phyloP scores from a whole-genome alignment of 2,888 invertebrate species.

The Phorcus lineatus region DNA sequence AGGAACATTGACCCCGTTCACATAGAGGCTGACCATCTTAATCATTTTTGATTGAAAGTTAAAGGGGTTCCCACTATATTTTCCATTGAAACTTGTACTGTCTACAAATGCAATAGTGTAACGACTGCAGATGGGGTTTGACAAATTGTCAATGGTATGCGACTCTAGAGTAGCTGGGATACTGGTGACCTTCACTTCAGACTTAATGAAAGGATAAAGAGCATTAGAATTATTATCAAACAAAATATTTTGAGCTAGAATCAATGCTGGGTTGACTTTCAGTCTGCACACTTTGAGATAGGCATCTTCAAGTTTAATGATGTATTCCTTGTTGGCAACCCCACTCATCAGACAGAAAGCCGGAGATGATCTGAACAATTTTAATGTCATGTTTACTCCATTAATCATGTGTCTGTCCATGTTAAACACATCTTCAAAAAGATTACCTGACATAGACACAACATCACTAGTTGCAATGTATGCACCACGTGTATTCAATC shows the following conservation, averaged over 20 bases:
- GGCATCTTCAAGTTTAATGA: neutral
- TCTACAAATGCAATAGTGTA: slow-evolving; percentile 7
- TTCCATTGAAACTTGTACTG: slow-evolving; percentile 5
- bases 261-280: slow-evolving; percentile 19
- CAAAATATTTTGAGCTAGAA: slow-evolving; percentile 9
- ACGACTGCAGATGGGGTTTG: neutral
- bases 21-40: slow-evolving; percentile 1
- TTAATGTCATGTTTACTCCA: neutral
- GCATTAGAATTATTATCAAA: slow-evolving; percentile 9
- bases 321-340: neutral
- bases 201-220: neutral
- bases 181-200: slow-evolving; percentile 1
- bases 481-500: neutral
- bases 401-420: slow-evolving; percentile 10
- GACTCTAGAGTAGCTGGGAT: neutral
- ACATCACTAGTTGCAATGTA: neutral
- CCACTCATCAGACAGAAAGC: slow-evolving; percentile 11
- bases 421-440: neutral
- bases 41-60: slow-evolving; percentile 12
- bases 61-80: neutral
- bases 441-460: slow-evolving; percentile 3
- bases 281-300: slow-evolving; percentile 16
- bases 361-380: neutral
- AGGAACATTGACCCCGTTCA: slow-evolving; percentile 14
- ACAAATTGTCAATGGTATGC: neutral